These are phyloP conservation scores for Listronotus oregonensis DNA, from an alignment of 1,140 invertebrate species.

Conservation along the genomic window DNA sequence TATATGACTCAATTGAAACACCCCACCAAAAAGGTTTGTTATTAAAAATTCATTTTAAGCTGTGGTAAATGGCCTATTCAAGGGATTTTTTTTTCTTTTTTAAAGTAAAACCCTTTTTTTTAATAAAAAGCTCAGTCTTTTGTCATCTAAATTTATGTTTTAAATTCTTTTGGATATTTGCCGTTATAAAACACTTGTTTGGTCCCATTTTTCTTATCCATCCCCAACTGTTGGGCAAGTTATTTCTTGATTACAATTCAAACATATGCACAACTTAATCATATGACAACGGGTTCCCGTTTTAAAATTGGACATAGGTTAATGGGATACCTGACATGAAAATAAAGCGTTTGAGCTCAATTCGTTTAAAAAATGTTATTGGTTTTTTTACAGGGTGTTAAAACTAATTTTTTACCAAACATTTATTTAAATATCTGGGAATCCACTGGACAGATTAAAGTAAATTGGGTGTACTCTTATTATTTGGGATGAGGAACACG, in stretches of 20 bases:
- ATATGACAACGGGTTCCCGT: not conserved
- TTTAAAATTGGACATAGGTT: too few relatives aligned
- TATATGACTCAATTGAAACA: conserved; percentile 63
- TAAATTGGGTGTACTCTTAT: too few relatives aligned
- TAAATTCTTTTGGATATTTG: conserved; percentile 63
- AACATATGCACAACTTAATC: conserved; percentile 52
- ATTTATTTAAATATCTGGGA: too few relatives aligned
- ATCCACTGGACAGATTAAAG: too few relatives aligned
- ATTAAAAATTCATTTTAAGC: conserved; percentile 36
- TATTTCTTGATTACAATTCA: conserved; percentile 71
- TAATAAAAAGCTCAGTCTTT: conserved; percentile 6
- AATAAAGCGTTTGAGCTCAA: too few relatives aligned
- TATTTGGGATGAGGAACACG: too few relatives aligned
- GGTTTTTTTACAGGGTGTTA: too few relatives aligned
- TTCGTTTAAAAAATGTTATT: too few relatives aligned
- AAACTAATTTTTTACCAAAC: too few relatives aligned
- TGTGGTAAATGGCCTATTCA: not conserved
- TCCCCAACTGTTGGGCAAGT: conserved; percentile 80
- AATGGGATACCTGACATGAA: too few relatives aligned
- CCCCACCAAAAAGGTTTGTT: conserved; percentile 50
- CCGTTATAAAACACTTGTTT: conserved; percentile 62
- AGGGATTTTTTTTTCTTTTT: too few relatives aligned
- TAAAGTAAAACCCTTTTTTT: not conserved
- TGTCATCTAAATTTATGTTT: conserved; percentile 29
- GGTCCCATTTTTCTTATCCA: conserved; percentile 71